phyloP scores from a whole-genome alignment of 2,797 vertebrate genomes.

The Pseudochaenichthys georgianus region DNA sequence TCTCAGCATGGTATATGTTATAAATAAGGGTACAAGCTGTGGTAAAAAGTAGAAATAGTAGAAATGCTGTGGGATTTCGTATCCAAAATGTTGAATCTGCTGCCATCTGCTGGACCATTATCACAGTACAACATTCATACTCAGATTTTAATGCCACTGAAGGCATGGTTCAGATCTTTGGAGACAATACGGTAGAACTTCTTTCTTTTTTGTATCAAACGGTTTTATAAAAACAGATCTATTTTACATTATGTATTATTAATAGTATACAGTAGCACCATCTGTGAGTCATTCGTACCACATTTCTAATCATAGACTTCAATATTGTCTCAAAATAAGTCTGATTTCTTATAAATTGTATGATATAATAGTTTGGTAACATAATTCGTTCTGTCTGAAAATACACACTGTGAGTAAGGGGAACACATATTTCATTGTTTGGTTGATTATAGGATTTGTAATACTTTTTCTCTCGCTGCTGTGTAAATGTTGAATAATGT shows the following conservation, averaged over 20 bases:
- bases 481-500: background rate
- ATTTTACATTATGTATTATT: background rate
- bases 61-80: background rate
- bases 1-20: slow-evolving; percentile 12
- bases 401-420: background rate
- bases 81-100: slow-evolving; percentile 23
- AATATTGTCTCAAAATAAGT: background rate
- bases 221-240: background rate
- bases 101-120: slow-evolving; percentile 64
- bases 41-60: background rate
- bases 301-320: background rate
- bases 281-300: background rate
- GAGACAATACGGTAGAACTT: background rate
- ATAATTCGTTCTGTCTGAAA: background rate
- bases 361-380: background rate
- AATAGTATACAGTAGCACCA: background rate
- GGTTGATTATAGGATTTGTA: background rate
- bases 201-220: background rate
- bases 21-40: background rate
- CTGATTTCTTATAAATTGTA: background rate
- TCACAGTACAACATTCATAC: slow-evolving; percentile 23
- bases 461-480: background rate
- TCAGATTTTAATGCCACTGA: background rate
- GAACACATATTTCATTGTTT: background rate
- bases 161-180: background rate